Conservation (phyloP, 2,113 vertebrate species). For the Vulpes lagopus region DNA sequence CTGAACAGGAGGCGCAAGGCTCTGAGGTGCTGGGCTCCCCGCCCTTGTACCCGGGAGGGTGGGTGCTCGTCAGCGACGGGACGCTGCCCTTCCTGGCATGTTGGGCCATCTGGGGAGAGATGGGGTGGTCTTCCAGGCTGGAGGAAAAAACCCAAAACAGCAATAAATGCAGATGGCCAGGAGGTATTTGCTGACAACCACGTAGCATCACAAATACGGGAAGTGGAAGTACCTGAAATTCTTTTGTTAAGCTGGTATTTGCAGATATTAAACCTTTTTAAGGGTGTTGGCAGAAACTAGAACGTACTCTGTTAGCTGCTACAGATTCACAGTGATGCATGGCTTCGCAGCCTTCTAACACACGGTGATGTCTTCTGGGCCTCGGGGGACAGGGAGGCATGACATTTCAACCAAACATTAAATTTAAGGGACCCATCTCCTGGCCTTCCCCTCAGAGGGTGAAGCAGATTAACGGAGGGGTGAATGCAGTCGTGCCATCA, state of each 20-base stretch:
- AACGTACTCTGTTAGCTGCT: neutral
- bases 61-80: slow-evolving; percentile 71
- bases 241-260: neutral
- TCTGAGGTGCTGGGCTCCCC: slow-evolving; percentile 85
- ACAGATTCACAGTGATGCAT: rapidly evolving
- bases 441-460: neutral
- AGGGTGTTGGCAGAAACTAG: neutral
- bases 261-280: neutral
- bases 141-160: slow-evolving; percentile 60
- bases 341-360: neutral
- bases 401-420: neutral
- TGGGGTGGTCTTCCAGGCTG: slow-evolving; percentile 81
- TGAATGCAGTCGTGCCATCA: too few relatives aligned
- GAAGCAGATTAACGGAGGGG: neutral
- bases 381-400: neutral
- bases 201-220: rapidly evolving
- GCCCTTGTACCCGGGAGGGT: slow-evolving; percentile 83
- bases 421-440: neutral
- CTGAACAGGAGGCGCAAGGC: slow-evolving; percentile 82
- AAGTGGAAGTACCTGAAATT: too few relatives aligned
- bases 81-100: slow-evolving; percentile 74
- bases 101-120: slow-evolving; percentile 63
- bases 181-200: rapidly evolving
- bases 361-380: neutral
- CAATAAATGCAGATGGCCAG: neutral